phyloP scores from a whole-genome alignment of 2,113 vertebrate species.

The Stigmatopora nigra region DNA sequence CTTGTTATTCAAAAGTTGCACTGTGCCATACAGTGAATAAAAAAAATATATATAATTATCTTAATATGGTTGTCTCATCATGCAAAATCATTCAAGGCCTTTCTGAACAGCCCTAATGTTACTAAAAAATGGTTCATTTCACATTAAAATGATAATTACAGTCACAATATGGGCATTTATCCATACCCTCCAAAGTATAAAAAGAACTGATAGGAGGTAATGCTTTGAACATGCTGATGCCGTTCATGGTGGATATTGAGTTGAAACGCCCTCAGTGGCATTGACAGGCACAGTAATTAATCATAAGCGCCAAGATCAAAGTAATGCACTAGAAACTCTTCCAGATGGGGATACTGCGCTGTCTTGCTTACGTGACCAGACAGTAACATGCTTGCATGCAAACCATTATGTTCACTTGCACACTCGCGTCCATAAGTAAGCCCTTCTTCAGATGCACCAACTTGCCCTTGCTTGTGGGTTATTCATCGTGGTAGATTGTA shows the following conservation, averaged over 20 bases:
- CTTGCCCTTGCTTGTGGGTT: slow-evolving; percentile 36
- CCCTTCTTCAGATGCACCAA: slow-evolving; percentile 22
- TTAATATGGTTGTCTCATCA: neutral
- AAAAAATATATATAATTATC: no score
- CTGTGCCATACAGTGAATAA: neutral
- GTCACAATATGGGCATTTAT: neutral
- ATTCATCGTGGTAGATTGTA: slow-evolving; percentile 47
- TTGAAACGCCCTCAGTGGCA: slow-evolving; percentile 47
- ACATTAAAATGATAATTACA: neutral
- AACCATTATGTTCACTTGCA: slow-evolving; percentile 21
- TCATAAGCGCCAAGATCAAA: slow-evolving; percentile 58
- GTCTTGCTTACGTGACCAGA: slow-evolving; percentile 23
- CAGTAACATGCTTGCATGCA: slow-evolving; percentile 2
- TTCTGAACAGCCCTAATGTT: neutral
- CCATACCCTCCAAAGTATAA: neutral
- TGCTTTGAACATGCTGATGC: slow-evolving; percentile 52
- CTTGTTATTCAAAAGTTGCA: neutral
- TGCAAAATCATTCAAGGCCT: neutral
- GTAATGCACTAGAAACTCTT: slow-evolving; percentile 41
- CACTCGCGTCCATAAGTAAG: slow-evolving; percentile 16
- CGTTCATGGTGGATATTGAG: slow-evolving; percentile 54
- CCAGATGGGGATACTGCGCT: slow-evolving; percentile 36
- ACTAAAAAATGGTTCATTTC: neutral
- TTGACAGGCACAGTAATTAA: slow-evolving; percentile 60
- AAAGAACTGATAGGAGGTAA: slow-evolving; percentile 28